A percentile compares a stretch with the other conserved stretches of the same genome.
These are phyloP conservation scores for Macrosoma leucophasiata DNA, from an alignment of 2,888 invertebrate species.

Conservation along the genomic window DNA sequence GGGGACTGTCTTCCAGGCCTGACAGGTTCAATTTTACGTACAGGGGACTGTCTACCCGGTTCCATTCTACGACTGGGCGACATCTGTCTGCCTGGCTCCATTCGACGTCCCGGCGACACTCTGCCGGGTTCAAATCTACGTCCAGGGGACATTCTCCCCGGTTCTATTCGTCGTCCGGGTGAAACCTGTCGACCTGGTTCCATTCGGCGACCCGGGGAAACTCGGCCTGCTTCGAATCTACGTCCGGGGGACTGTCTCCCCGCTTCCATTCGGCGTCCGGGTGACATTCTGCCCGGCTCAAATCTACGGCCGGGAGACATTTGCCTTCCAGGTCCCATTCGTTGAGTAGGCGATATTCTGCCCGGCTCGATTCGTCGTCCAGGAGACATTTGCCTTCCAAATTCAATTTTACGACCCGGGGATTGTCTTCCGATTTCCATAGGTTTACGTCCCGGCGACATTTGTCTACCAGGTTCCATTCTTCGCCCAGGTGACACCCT, in stretches of 20 bases:
- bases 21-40: constrained; percentile 18
- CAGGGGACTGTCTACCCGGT: constrained; percentile 17
- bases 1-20: constrained; percentile 13
- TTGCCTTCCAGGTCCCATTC: constrained; percentile 21
- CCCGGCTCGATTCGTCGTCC: constrained; percentile 9
- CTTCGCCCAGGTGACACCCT: constrained; percentile 7
- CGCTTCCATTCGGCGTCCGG: constrained; percentile 8
- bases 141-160: constrained; percentile 1
- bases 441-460: constrained; percentile 17
- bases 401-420: not conserved
- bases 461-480: constrained; percentile 10
- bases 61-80: constrained; percentile 29
- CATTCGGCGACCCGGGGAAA: constrained; percentile 19
- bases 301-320: constrained; percentile 28
- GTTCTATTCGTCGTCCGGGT: not conserved
- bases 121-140: constrained; percentile 1
- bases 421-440: not conserved
- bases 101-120: constrained; percentile 10
- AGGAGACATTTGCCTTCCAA: constrained; percentile 10
- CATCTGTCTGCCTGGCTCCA: constrained; percentile 21
- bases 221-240: constrained; percentile 19
- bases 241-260: constrained; percentile 12
- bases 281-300: constrained; percentile 15
- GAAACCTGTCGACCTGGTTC: constrained; percentile 6
- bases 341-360: constrained; percentile 11